Evolutionary conservation across 2,113 vertebrate genomes (phyloP).

Genomic region (Galbula dea): DNA sequence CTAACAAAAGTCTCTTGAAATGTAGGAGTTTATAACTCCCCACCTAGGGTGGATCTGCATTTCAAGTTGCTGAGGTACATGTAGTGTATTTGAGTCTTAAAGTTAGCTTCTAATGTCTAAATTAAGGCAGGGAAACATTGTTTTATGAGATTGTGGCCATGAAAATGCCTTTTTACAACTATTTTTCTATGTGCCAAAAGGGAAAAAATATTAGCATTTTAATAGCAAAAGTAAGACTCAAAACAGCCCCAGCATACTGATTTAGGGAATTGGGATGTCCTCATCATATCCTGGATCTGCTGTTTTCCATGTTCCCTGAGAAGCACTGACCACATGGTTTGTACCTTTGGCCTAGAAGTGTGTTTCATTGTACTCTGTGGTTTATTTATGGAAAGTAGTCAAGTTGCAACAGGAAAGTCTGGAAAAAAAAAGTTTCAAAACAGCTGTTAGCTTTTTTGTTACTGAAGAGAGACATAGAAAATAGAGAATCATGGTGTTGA

Average conservation of each 20-base stretch:
- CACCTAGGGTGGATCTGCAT: neutral
- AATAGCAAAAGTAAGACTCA: neutral
- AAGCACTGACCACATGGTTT: neutral
- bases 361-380: neutral
- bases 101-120: neutral
- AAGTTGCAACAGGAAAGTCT: neutral
- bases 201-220: neutral
- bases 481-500: accelerated
- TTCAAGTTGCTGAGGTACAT: neutral
- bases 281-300: neutral
- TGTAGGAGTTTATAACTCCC: neutral
- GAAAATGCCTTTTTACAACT: neutral
- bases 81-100: neutral
- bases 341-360: neutral
- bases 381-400: neutral
- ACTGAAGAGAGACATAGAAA: accelerated
- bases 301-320: accelerated
- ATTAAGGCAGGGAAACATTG: neutral
- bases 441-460: neutral
- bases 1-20: neutral
- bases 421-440: neutral
- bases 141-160: neutral
- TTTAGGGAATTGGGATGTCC: neutral
- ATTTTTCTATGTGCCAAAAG: neutral
- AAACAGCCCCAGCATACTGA: too few relatives aligned